Conservation (phyloP, 2,797 vertebrate genomes). For the Sandelia bainsii region DNA sequence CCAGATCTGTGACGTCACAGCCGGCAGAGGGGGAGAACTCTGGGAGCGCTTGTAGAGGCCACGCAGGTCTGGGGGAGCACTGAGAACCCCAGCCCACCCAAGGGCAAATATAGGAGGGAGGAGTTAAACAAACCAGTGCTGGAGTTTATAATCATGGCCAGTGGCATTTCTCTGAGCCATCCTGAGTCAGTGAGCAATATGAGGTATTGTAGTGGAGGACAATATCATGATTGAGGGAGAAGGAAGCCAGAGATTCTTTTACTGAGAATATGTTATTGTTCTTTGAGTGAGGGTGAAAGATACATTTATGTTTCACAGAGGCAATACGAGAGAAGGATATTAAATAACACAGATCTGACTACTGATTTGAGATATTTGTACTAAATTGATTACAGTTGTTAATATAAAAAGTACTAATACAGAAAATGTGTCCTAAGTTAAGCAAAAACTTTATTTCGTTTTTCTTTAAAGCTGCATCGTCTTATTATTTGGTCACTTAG, state of each 20-base stretch:
- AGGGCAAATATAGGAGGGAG: conserved; percentile 49
- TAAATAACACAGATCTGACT: background rate
- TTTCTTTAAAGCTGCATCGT: background rate
- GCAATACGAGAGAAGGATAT: background rate
- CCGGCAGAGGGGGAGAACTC: conserved; percentile 79
- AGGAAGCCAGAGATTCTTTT: conserved; percentile 56
- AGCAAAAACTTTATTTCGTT: background rate
- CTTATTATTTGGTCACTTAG: background rate
- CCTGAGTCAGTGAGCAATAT: conserved; percentile 49
- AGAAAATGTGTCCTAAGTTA: background rate
- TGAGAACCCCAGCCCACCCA: conserved; percentile 78
- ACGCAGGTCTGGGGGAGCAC: conserved; percentile 87
- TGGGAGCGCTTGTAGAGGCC: conserved; percentile 87
- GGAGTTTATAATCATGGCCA: conserved; percentile 22
- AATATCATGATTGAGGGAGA: conserved; percentile 64
- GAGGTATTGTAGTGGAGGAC: conserved; percentile 64
- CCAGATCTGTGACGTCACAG: conserved; percentile 88
- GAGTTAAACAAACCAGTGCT: conserved; percentile 44
- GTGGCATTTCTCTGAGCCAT: conserved; percentile 55
- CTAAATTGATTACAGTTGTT: background rate
- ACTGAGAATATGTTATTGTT: conserved; percentile 64
- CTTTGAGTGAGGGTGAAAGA: conserved; percentile 36
- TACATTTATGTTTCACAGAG: conserved; percentile 29
- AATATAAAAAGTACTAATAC: background rate
- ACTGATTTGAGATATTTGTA: background rate